Evolutionary conservation across 2,113 vertebrate species (phyloP).

Genomic region (Rhabdomys dilectus): DNA sequence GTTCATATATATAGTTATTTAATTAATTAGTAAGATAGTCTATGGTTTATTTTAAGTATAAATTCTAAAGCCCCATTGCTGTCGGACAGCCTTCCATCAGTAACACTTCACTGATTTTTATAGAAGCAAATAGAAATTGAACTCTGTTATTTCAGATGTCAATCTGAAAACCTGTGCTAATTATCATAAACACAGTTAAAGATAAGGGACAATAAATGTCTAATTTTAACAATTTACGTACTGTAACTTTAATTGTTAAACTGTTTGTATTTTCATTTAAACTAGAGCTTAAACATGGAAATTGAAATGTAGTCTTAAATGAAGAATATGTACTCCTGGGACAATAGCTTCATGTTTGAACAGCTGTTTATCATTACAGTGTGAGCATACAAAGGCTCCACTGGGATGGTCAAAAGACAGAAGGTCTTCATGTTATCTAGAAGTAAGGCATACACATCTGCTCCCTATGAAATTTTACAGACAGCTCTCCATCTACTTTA

Average conservation of each 20-base stretch:
- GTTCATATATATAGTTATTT: too few species aligned
- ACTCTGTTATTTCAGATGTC: neutral
- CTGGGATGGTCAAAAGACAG: neutral
- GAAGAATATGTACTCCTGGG: neutral
- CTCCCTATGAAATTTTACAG: neutral
- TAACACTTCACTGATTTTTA: neutral
- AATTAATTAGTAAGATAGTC: too few species aligned
- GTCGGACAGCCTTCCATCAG: neutral
- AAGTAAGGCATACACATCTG: neutral
- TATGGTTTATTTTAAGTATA: neutral
- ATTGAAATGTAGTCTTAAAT: neutral
- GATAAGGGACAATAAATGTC: neutral
- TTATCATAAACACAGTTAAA: neutral
- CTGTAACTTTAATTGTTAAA: neutral
- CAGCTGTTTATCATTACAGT: neutral
- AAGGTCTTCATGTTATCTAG: neutral
- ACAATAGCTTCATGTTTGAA: neutral
- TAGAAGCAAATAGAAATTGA: neutral
- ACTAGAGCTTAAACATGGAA: neutral
- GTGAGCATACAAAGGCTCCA: neutral
- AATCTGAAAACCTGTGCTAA: neutral
- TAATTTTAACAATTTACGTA: neutral
- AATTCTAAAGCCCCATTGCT: neutral
- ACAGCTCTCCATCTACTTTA: constrained; percentile 17
- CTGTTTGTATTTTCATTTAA: neutral